Evolutionary conservation across 2,797 vertebrate genomes (phyloP).

Genomic region (Rhincodon typus): DNA sequence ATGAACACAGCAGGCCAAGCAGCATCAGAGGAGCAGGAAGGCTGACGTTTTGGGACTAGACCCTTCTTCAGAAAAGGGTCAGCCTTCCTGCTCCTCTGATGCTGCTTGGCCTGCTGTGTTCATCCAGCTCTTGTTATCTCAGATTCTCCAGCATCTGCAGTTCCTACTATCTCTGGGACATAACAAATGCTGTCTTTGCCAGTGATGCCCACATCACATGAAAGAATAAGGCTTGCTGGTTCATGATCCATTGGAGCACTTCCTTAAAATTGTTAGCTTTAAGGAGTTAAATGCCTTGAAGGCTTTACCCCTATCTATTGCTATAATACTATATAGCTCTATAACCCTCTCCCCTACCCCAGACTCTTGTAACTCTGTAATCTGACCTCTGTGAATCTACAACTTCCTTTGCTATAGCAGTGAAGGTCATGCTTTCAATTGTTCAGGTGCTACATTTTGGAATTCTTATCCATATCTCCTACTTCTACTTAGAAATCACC

Average conservation of each 20-base stretch:
- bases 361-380: not conserved
- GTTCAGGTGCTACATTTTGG: not conserved
- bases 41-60: too few species aligned
- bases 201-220: too few species aligned
- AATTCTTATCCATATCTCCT: not conserved
- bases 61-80: too few species aligned
- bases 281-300: not conserved
- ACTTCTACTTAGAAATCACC: not conserved
- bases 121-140: too few species aligned
- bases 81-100: too few species aligned
- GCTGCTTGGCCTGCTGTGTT: too few species aligned
- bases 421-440: not conserved
- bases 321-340: not conserved
- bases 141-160: too few species aligned
- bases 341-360: not conserved
- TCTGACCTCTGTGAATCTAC: not conserved
- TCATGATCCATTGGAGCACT: too few species aligned
- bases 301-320: not conserved
- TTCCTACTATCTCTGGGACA: too few species aligned
- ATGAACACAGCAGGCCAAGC: too few species aligned
- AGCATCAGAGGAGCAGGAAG: too few species aligned
- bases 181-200: too few species aligned
- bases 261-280: not conserved
- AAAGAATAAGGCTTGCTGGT: not conserved
- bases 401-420: not conserved